Conservation (phyloP, 2,113 vertebrate genomes). For the Melanerpes formicivorus region DNA sequence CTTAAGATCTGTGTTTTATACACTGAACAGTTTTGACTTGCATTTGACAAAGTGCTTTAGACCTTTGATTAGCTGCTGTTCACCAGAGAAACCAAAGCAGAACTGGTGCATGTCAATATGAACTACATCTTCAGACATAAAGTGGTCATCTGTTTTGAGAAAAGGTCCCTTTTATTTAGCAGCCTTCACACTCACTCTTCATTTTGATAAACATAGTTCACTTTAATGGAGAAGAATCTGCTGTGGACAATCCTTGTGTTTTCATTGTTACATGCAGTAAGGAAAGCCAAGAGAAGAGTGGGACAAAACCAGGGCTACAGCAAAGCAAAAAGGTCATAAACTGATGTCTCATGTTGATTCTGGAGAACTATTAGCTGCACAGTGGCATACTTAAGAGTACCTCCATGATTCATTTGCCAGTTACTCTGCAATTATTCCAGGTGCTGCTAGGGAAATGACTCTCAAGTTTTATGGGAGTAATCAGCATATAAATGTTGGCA, state of each 20-base stretch:
- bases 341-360: slow-evolving; percentile 61
- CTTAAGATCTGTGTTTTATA: background rate
- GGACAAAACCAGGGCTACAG: slow-evolving; percentile 64
- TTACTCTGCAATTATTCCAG: slow-evolving; percentile 84
- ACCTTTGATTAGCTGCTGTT: background rate
- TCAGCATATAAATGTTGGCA: slow-evolving; percentile 77
- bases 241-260: slow-evolving; percentile 73
- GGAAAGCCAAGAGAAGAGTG: slow-evolving; percentile 60
- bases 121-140: background rate
- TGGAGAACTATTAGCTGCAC: slow-evolving; percentile 72
- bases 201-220: background rate
- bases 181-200: slow-evolving; percentile 47
- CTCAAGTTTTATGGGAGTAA: slow-evolving; percentile 77
- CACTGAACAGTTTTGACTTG: background rate
- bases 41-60: background rate
- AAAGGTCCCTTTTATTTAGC: slow-evolving; percentile 52
- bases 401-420: slow-evolving; percentile 76
- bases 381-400: slow-evolving; percentile 72
- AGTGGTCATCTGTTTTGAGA: slow-evolving; percentile 32
- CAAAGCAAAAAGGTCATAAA: slow-evolving; percentile 75
- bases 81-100: background rate
- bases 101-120: background rate
- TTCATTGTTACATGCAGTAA: slow-evolving; percentile 70
- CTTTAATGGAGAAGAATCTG: slow-evolving; percentile 63
- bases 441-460: slow-evolving; percentile 78